Evolutionary conservation across 1,140 invertebrate species (phyloP).

Genomic region (Sarcophaga peregrina): DNA sequence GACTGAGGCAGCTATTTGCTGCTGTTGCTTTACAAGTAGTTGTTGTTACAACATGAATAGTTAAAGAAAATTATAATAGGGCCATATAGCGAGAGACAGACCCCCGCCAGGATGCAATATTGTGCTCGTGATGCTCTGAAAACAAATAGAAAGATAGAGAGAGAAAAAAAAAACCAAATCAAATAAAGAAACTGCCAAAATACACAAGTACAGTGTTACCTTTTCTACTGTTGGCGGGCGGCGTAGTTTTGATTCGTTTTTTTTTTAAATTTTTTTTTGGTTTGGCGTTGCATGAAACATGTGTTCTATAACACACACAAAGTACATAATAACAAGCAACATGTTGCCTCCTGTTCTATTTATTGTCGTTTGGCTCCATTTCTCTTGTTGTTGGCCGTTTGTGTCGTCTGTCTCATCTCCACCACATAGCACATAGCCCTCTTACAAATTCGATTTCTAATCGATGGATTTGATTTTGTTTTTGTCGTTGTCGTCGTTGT

Average conservation of each 20-base stretch:
- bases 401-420: no score
- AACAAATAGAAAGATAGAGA: not conserved
- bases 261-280: not conserved
- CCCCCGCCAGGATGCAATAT: not conserved
- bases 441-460: slow-evolving; percentile 49
- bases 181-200: slow-evolving; percentile 16
- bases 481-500: not conserved
- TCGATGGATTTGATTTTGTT: slow-evolving; percentile 49
- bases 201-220: slow-evolving; percentile 24
- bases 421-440: no score
- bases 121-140: slow-evolving; percentile 9
- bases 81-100: not conserved
- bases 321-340: not conserved
- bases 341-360: not conserved
- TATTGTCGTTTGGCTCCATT: not conserved
- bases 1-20: not conserved
- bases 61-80: not conserved
- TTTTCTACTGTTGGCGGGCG: not conserved
- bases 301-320: slow-evolving; percentile 30
- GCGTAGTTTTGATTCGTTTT: not conserved
- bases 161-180: not conserved
- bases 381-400: not conserved
- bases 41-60: not conserved
- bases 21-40: not conserved
- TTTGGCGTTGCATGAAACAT: slow-evolving; percentile 33